phyloP scores from a whole-genome alignment of 2,888 invertebrate species.

The Melangyna quadrimaculata region DNA sequence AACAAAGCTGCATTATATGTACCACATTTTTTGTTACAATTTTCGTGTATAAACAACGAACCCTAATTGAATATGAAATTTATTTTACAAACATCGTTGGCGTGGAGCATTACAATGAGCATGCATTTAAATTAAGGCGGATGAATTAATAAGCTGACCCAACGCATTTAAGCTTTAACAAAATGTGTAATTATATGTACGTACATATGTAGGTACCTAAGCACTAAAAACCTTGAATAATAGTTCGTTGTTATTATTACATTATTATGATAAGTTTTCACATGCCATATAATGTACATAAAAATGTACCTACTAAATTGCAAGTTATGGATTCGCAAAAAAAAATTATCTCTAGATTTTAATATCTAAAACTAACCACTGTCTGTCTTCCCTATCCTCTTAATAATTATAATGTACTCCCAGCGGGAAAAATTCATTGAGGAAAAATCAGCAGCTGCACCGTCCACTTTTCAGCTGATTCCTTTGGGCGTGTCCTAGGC shows the following conservation, averaged over 20 bases:
- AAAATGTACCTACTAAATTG: too few relatives aligned
- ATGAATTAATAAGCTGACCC: background rate
- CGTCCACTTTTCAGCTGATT: too few relatives aligned
- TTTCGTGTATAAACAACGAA: constrained; percentile 34
- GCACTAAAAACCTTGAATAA: background rate
- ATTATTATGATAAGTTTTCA: background rate
- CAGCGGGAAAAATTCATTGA: too few relatives aligned
- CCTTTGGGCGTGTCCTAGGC: too few relatives aligned
- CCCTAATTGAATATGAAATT: constrained; percentile 47
- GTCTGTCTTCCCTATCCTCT: too few relatives aligned
- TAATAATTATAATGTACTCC: too few relatives aligned
- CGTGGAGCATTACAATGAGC: background rate
- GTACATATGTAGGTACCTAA: too few relatives aligned
- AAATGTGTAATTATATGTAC: too few relatives aligned
- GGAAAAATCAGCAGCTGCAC: too few relatives aligned
- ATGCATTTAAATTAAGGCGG: constrained; percentile 42
- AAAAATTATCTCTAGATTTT: too few relatives aligned
- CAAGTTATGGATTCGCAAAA: too few relatives aligned
- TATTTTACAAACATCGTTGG: constrained; percentile 1
- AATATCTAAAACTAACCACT: too few relatives aligned
- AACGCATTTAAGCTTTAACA: constrained; percentile 4
- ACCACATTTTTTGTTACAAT: background rate
- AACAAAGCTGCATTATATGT: background rate
- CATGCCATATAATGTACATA: background rate
- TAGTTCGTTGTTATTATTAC: background rate